Evolutionary conservation across 2,113 vertebrate species (phyloP).

Genomic region (Gadus chalcogrammus): DNA sequence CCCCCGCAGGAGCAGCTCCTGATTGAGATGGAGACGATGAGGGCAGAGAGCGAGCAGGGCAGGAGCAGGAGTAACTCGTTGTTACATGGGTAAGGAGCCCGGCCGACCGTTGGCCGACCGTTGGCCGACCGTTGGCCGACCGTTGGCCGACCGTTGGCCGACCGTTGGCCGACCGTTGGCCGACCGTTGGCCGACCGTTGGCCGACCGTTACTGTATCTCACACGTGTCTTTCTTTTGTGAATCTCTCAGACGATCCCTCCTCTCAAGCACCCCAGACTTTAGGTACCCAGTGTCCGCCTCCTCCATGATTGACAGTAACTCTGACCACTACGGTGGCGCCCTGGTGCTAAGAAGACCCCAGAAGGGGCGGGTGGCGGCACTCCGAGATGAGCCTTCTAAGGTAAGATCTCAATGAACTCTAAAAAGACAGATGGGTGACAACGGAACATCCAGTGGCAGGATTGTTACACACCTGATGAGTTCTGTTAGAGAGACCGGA

Average conservation of each 20-base stretch:
- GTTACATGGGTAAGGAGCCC: constrained; percentile 80
- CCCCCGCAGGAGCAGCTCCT: constrained; percentile 84
- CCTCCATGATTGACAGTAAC: constrained; percentile 81
- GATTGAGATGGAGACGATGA: constrained; percentile 84
- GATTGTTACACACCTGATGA: too few species aligned
- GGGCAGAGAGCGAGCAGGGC: constrained; percentile 84
- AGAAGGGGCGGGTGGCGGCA: constrained; percentile 88
- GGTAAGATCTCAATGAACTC: constrained; percentile 57
- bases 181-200: neutral
- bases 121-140: neutral
- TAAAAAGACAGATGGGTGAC: too few species aligned
- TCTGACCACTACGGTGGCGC: constrained; percentile 78
- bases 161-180: neutral
- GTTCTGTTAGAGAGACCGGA: too few species aligned
- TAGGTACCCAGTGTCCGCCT: constrained; percentile 81
- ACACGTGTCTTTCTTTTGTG: neutral
- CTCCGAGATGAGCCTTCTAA: constrained; percentile 93
- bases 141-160: neutral
- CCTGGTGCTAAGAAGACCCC: constrained; percentile 87
- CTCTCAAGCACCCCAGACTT: constrained; percentile 88
- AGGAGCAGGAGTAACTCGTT: constrained; percentile 80
- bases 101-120: neutral
- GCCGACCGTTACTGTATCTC: too few species aligned
- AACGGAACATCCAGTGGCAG: too few species aligned
- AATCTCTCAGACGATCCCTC: constrained; percentile 75